Percentiles rank a stretch among this genome's conserved stretches.
Evolutionary conservation across 1,140 invertebrate genomes (phyloP).

Genomic region (Drosophila biarmipes): DNA sequence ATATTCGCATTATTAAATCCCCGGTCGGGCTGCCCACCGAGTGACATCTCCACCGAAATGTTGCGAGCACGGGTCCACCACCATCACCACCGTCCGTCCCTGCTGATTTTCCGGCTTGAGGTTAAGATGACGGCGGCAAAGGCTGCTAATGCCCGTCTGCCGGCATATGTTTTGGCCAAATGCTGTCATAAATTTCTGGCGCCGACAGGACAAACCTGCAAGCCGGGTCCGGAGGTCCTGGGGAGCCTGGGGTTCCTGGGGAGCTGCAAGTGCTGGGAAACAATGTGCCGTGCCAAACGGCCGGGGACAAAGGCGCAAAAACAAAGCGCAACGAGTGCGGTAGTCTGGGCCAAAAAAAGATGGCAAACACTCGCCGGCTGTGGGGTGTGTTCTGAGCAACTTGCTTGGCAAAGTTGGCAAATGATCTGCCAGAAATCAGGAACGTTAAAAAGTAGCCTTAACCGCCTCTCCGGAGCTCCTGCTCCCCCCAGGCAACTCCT

Average conservation of each 20-base stretch:
- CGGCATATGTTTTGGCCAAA: conserved; percentile 80
- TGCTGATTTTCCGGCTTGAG: conserved; percentile 4
- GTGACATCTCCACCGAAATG: conserved; percentile 4
- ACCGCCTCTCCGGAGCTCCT: conserved; percentile 18
- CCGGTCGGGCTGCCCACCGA: neutral
- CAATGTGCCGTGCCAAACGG: conserved; percentile 69
- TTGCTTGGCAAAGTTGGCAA: conserved; percentile 65
- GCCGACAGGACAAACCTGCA: conserved; percentile 47
- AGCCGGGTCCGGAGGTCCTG: neutral
- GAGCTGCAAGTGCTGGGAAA: conserved; percentile 56
- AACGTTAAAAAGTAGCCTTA: conserved; percentile 62
- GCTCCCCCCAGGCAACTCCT: neutral
- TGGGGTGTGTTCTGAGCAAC: conserved; percentile 3
- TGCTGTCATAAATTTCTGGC: conserved; percentile 77
- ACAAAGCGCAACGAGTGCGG: conserved; percentile 63
- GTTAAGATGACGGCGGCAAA: conserved; percentile 45
- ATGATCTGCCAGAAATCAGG: conserved; percentile 80
- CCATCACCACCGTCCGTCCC: neutral
- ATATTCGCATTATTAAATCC: conserved; percentile 18
- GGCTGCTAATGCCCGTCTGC: conserved; percentile 75
- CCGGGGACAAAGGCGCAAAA: conserved; percentile 43
- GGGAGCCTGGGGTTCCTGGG: neutral
- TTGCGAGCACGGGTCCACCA: neutral
- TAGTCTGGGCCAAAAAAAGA: conserved; percentile 39
- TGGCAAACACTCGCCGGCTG: neutral